A percentile compares a stretch with the other conserved stretches of the same genome.
These are phyloP conservation scores for Orestias chungarensis DNA, from an alignment of 2,797 vertebrate species.

Conservation along the genomic window DNA sequence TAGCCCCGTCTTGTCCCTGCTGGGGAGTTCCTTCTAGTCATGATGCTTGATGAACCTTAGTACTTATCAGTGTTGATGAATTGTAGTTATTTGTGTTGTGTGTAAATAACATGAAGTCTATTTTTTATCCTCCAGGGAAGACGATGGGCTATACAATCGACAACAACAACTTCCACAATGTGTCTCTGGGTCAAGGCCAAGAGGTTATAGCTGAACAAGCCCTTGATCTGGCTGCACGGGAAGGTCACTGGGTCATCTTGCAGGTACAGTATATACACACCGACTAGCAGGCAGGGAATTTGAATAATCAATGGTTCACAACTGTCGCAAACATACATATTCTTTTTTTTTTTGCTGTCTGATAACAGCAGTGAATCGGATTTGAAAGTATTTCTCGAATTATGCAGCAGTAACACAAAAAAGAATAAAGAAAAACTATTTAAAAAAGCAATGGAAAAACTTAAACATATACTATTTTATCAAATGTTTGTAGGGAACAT, in stretches of 20 bases:
- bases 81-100: neutral
- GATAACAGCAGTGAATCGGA: neutral
- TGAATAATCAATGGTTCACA: neutral
- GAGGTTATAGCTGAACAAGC: slow-evolving; percentile 90
- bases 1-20: neutral
- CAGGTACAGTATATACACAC: slow-evolving; percentile 57
- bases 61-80: neutral
- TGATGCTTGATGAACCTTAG: neutral
- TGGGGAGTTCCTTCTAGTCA: neutral
- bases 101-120: neutral
- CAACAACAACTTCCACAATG: slow-evolving; percentile 92
- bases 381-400: neutral
- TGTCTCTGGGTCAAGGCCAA: slow-evolving; percentile 95
- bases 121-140: slow-evolving; percentile 60
- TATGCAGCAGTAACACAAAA: neutral
- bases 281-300: neutral
- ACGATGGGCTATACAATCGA: slow-evolving; percentile 84
- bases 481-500: slow-evolving; percentile 15
- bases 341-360: slow-evolving; percentile 10
- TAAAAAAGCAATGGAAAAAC: too few relatives aligned
- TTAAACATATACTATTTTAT: neutral
- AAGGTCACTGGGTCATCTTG: slow-evolving; percentile 96
- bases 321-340: neutral
- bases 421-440: slow-evolving; percentile 1
- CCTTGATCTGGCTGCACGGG: slow-evolving; percentile 84